Base-by-base conservation (phyloP, 2,797 vertebrate genomes). In the Pantherophis vulpinus region DNA sequence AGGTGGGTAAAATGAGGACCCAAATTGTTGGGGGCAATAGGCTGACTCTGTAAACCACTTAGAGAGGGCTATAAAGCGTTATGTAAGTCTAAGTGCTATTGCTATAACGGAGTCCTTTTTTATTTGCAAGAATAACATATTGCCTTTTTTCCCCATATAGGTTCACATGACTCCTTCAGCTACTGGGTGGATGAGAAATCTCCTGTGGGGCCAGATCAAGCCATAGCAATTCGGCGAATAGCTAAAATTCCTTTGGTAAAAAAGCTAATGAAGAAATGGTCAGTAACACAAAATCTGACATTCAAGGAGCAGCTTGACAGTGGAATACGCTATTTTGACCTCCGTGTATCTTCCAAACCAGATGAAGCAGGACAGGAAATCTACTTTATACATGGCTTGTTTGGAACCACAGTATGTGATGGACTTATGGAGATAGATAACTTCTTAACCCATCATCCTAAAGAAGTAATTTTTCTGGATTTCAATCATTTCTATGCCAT, bases 401-500 rank as follows among this genome's bases (percentile, higher is more conserved):
- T 99, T 96, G 99, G 99, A 93, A 99, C 99, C 97, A 99, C 97
- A 97, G 99, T 99, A 88, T 97, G 97, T 86, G 99, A 99, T 12
- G 99, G 99, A 5, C 97, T 99, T 93, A 96, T 96, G 92, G 99
- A 99, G 95, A 99, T 99, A 0, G 98, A 99, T 94, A 95, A 94
- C 0, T 99, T 99, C 96, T 98, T 99, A 55, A 96, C 96, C 18
- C 96, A 97, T 93, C 99, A 99, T 96, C 97, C 95, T 23, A 99
- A 98, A 91, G 98, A 99, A 98, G 98, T 99, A 0, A 96, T 99
- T 94, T 99, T 99, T 96, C 96, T 99, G 95, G 99, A 99, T 97
- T 99, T 99, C 96, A 99, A 99, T 97, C 99, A 99, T 95, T 98
- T 99, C 97, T 99, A 99, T 0, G 99, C 98, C 86, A 99, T 99